phyloP scores from a whole-genome alignment of 2,888 invertebrate species.

The Tipula confusa region DNA sequence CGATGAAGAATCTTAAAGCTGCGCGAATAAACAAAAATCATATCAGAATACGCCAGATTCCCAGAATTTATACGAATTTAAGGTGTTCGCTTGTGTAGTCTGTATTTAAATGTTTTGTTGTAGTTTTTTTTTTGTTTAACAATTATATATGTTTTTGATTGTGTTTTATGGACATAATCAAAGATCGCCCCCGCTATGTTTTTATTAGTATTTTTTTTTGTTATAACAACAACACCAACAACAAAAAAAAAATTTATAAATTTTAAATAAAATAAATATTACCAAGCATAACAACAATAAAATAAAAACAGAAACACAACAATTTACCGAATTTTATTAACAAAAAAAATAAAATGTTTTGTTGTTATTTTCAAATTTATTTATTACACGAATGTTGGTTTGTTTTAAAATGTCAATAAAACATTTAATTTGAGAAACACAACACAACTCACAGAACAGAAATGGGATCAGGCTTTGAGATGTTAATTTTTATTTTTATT shows the following conservation, averaged over 20 bases:
- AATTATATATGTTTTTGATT: constrained; percentile 28
- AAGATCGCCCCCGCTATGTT: constrained; percentile 27
- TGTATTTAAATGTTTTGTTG: background rate
- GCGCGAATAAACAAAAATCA: background rate
- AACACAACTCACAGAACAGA: background rate
- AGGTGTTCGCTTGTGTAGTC: constrained; percentile 7
- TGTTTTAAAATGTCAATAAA: constrained; percentile 6
- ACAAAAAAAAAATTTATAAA: background rate
- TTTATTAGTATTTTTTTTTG: background rate
- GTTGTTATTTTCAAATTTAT: constrained; percentile 5
- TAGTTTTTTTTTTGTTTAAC: background rate
- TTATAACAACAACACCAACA: background rate
- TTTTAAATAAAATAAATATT: constrained; percentile 25
- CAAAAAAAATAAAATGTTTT: constrained; percentile 25
- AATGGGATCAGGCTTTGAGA: constrained; percentile 16
- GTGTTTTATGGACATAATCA: constrained; percentile 29
- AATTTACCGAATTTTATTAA: constrained; percentile 12
- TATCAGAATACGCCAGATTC: constrained; percentile 27
- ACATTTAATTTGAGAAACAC: background rate
- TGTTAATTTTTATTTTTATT: background rate
- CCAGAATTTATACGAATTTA: constrained; percentile 12
- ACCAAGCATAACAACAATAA: background rate
- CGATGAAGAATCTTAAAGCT: constrained; percentile 26
- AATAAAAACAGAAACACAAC: background rate
- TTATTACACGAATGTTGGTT: background rate